Base-by-base conservation (phyloP, 2,888 invertebrate species). In the Oscheius sp. region DNA sequence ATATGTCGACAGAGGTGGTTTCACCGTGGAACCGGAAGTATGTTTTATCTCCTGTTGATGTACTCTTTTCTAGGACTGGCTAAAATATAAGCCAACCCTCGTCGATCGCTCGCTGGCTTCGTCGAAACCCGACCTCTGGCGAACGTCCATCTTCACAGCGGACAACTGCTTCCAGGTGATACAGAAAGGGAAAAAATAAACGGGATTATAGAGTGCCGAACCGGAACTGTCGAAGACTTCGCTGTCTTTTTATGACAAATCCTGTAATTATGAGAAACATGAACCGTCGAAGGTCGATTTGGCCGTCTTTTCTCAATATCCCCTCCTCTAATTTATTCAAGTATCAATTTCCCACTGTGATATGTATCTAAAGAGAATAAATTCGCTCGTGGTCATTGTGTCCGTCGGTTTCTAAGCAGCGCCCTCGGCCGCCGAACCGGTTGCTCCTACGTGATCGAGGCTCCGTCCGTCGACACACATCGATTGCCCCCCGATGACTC, bases 101-200 rank as follows among this genome's bases (percentile, higher is more conserved):
- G 64, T 83, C 41, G 77, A 75, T 43, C 73, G 79, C 5, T 18
- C 52, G 13, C 23, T 43, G 6, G 13, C 43, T 12, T 43, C 61
- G 9, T 45, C 45, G 12, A 49, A 49, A 52, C 25, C 58, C 3
- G 76, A 76, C 16, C 41, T 35, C 29, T 72, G 77, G 70, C 72
- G 76, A 41, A 69, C 73, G 1, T 74, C 80, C 16, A 73, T 81
- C 56, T 81, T 81, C 70, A 78, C 76, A 2, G 72, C 80, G 1
- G 83, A 83, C 68, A 76, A 78, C 41, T 73, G 74, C 46, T 79
- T 72, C 43, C 74, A 81, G 46, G 83, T 81, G 13, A 5, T 18
- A 41, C 0, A 41, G 23, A 16, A 21, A n/a, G 21, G 1, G 29
- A 21, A 18, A 16, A 49, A 6, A 43, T 3, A 18, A 72, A 27